These are phyloP conservation scores for Orgyia antiqua DNA, from an alignment of 2,888 invertebrate species.

Conservation along the genomic window DNA sequence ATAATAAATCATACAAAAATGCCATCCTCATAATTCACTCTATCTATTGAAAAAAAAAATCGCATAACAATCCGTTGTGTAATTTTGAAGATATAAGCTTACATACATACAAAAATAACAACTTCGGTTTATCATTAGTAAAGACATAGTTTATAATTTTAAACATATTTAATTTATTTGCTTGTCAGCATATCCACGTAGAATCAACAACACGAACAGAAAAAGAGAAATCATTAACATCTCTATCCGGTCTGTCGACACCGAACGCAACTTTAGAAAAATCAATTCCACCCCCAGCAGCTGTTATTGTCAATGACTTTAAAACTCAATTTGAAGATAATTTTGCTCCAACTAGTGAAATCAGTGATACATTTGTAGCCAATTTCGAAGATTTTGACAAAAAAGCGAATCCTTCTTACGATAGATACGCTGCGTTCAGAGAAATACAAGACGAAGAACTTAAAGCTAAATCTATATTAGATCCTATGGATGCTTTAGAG, in stretches of 20 bases:
- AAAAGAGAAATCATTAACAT: constrained; percentile 37
- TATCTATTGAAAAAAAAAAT: too few species aligned
- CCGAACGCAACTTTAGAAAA: constrained; percentile 13
- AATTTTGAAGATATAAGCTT: too few species aligned
- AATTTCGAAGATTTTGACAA: constrained; percentile 81
- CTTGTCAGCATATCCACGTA: constrained; percentile 57
- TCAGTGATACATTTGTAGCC: constrained; percentile 79
- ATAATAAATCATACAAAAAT: too few species aligned
- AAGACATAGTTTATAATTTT: background rate
- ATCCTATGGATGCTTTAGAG: constrained; percentile 40
- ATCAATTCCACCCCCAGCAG: constrained; percentile 22
- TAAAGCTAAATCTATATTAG: constrained; percentile 64
- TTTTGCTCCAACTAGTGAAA: constrained; percentile 63
- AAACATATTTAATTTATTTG: background rate
- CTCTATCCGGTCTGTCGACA: constrained; percentile 14
- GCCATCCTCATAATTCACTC: too few species aligned
- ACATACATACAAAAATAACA: too few species aligned
- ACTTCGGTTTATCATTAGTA: too few species aligned
- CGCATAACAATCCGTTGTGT: too few species aligned
- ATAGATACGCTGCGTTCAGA: constrained; percentile 92
- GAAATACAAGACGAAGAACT: constrained; percentile 89
- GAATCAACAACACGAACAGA: constrained; percentile 43
- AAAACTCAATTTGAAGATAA: constrained; percentile 82
- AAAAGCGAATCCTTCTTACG: constrained; percentile 80
- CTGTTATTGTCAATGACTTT: constrained; percentile 37